phyloP scores from a whole-genome alignment of 2,888 invertebrate species.

The Nipponacmea schrenckii region DNA sequence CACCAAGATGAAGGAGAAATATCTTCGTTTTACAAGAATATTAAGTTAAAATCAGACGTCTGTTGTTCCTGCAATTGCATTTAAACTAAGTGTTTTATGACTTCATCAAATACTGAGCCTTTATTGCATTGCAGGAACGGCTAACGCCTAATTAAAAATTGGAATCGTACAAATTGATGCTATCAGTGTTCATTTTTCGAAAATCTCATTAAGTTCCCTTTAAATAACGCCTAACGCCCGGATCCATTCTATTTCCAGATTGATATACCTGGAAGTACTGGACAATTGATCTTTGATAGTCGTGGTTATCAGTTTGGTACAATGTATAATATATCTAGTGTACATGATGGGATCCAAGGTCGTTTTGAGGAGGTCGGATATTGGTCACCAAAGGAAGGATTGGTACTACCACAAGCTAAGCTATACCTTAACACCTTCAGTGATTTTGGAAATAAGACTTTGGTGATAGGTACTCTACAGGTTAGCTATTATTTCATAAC shows the following conservation, averaged over 20 bases:
- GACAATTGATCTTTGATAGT: constrained; percentile 13
- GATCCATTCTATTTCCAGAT: neutral
- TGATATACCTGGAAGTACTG: neutral
- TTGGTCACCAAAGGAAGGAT: constrained; percentile 11
- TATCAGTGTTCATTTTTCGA: too few relatives aligned
- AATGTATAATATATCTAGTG: constrained; percentile 14
- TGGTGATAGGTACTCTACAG: constrained; percentile 15
- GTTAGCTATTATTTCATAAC: constrained; percentile 1
- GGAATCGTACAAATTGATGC: too few relatives aligned
- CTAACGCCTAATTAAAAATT: too few relatives aligned
- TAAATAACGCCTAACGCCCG: too few relatives aligned
- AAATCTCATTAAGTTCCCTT: too few relatives aligned
- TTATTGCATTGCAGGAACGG: too few relatives aligned
- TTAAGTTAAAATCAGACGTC: too few relatives aligned
- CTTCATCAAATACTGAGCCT: too few relatives aligned
- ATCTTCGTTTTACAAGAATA: too few relatives aligned
- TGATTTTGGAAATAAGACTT: constrained; percentile 18
- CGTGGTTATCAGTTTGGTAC: constrained; percentile 2
- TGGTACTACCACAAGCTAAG: constrained; percentile 7
- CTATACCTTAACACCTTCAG: constrained; percentile 20
- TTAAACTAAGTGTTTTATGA: too few relatives aligned
- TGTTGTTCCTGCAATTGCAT: too few relatives aligned
- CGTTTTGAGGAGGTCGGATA: constrained; percentile 12
- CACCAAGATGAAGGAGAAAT: too few relatives aligned
- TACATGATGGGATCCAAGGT: neutral